Base-by-base conservation (phyloP, 2,113 vertebrate genomes). In the Anhinga rufa region DNA sequence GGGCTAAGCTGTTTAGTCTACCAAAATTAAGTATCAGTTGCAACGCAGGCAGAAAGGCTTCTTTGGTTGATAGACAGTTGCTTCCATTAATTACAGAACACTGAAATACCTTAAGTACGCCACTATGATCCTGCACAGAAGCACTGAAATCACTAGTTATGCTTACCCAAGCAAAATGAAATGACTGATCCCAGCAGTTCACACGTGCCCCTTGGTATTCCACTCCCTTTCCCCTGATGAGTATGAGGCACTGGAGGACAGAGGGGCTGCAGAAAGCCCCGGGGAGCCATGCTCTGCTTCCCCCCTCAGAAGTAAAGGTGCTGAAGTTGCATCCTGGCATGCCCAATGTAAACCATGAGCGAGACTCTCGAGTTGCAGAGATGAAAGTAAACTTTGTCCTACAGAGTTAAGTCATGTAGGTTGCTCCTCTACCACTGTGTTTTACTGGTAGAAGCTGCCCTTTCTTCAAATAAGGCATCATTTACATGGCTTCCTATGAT, bases 61-160 rank as follows among this genome's bases (percentile, higher is more conserved):
- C 98, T 98, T 97, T 98, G 98, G 97, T 94, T 38, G 85, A 96
- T 97, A 90, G 14, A 36, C 61, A 60, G 58, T 88, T 87, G 65
- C 58, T 97, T 91, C 68, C 57, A 17, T 74, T 40, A 66, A 74
- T 88, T 58, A 85, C 49, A 68, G 69, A 86, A 76, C 82, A 79
- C 70, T 74, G 58, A 87, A 96, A 79, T 69, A 91, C 52, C 29
- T 4, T 82, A 84, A 95, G 31, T 66, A 88, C 4, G n/a, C 77
- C 90, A 88, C 91, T 76, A 16, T 34, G 55, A 32, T 38, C 87
- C 94, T 55, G 86, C 77, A 88, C 91, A 82, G 77, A 94, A 95
- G 80, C 89, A 81, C 58, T 31, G 58, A 54, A 31, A 19, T 76
- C 38, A 21, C 86, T 84, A 38, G 46, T 78, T 80, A 81, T 5